Evolutionary conservation across 2,888 invertebrate genomes (phyloP).

Genomic region (Diarsia brunnea): DNA sequence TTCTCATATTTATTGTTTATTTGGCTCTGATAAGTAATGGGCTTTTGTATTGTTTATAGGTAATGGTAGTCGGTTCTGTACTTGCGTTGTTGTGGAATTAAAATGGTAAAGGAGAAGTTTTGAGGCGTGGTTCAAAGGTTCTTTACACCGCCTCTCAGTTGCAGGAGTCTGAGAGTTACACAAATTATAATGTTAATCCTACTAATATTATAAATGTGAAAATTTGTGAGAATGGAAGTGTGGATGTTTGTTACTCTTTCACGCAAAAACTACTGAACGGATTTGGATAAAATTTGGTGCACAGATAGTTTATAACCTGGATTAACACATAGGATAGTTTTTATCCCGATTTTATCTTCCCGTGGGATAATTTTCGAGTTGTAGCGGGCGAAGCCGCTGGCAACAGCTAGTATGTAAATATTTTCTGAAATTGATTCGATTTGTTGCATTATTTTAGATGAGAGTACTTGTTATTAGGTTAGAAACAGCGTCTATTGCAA

Average conservation of each 20-base stretch:
- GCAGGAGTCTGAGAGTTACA: background rate
- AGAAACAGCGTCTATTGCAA: background rate
- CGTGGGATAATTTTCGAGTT: too few species aligned
- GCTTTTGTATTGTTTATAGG: slow-evolving; percentile 8
- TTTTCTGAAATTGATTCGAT: background rate
- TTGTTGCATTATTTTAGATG: background rate
- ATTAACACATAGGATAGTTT: too few species aligned
- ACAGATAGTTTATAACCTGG: too few species aligned
- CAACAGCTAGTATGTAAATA: too few species aligned
- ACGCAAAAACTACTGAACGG: too few species aligned
- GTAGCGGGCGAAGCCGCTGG: too few species aligned
- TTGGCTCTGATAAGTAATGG: slow-evolving; percentile 19
- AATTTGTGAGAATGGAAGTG: too few species aligned
- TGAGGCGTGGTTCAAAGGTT: background rate
- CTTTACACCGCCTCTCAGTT: background rate
- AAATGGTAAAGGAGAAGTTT: slow-evolving; percentile 1
- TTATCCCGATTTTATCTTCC: too few species aligned
- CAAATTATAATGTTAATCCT: background rate
- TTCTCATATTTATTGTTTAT: slow-evolving; percentile 50
- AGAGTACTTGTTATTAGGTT: background rate
- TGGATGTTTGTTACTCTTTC: too few species aligned
- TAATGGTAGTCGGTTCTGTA: background rate
- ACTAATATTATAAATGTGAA: too few species aligned
- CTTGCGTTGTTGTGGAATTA: background rate
- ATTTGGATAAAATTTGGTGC: too few species aligned